A percentile compares a stretch with the other conserved stretches of the same genome.
Conservation (phyloP, 2,113 vertebrate genomes). For the Halcyon malimbica region DNA sequence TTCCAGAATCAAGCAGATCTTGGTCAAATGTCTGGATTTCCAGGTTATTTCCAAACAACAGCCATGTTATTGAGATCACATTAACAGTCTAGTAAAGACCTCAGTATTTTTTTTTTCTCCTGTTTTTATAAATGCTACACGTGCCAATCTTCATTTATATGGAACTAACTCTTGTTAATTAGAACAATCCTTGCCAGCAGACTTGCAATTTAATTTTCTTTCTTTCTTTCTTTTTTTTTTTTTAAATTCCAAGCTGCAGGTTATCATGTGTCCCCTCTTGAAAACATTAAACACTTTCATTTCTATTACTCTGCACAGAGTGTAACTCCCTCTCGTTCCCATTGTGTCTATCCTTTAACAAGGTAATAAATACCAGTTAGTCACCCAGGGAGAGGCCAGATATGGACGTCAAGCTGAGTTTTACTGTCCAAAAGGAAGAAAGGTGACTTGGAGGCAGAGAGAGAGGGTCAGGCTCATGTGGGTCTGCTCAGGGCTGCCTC, state of each 20-base stretch:
- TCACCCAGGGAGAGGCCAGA: neutral
- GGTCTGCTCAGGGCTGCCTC: neutral
- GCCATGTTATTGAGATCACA: neutral
- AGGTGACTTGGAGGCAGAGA: neutral
- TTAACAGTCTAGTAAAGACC: neutral
- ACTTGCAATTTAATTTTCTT: neutral
- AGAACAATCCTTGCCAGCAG: neutral
- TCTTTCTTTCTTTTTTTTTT: neutral
- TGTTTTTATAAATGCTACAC: neutral
- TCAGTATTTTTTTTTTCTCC: neutral
- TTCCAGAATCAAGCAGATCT: neutral
- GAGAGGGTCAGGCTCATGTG: neutral
- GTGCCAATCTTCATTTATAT: neutral
- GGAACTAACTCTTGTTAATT: neutral
- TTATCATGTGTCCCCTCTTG: neutral
- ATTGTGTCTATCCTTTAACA: neutral
- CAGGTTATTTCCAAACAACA: neutral
- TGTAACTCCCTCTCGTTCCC: neutral
- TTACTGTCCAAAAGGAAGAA: neutral
- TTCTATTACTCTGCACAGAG: neutral
- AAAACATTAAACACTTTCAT: neutral
- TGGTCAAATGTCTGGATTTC: neutral
- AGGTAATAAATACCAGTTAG: neutral
- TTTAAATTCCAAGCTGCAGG: neutral
- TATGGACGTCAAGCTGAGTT: neutral